A percentile compares a stretch with the other conserved stretches of the same genome.
phyloP scores from a whole-genome alignment of 1,140 invertebrate genomes.

The Nylanderia fulva region DNA sequence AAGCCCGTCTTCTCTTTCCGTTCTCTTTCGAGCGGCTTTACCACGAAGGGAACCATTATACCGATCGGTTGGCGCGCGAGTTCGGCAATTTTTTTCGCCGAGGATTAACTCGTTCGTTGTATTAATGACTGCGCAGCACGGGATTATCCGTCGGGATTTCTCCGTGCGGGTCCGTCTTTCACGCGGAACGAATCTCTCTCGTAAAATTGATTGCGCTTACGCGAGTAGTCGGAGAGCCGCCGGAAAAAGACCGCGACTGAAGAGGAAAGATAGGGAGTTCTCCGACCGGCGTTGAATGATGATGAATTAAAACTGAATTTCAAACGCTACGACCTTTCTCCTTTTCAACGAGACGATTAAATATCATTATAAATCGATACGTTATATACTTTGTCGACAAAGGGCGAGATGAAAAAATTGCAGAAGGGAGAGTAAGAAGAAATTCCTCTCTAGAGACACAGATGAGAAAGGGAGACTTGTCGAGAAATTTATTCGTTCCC shows the following conservation, averaged over 20 bases:
- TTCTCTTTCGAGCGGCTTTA: neutral
- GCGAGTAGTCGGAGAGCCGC: neutral
- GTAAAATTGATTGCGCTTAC: slow-evolving; percentile 71
- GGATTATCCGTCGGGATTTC: slow-evolving; percentile 75
- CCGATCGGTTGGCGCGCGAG: slow-evolving; percentile 39
- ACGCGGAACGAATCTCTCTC: slow-evolving; percentile 53
- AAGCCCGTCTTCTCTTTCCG: slow-evolving; percentile 9
- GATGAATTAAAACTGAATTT: slow-evolving; percentile 25
- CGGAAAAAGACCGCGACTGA: neutral
- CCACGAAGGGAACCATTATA: slow-evolving; percentile 64
- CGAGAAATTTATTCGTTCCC: slow-evolving; percentile 5
- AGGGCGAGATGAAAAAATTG: neutral
- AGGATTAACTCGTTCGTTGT: slow-evolving; percentile 78
- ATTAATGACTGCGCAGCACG: slow-evolving; percentile 75
- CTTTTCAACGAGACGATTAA: neutral
- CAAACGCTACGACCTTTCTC: neutral
- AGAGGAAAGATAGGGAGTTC: slow-evolving; percentile 19
- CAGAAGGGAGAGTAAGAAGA: neutral
- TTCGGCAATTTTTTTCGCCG: slow-evolving; percentile 73
- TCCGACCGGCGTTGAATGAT: neutral
- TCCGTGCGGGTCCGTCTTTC: slow-evolving; percentile 39
- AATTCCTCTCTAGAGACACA: neutral
- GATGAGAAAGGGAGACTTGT: neutral
- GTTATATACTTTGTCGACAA: neutral
- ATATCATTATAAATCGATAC: neutral